phyloP scores from a whole-genome alignment of 1,140 invertebrate genomes.

The Limonius californicus region DNA sequence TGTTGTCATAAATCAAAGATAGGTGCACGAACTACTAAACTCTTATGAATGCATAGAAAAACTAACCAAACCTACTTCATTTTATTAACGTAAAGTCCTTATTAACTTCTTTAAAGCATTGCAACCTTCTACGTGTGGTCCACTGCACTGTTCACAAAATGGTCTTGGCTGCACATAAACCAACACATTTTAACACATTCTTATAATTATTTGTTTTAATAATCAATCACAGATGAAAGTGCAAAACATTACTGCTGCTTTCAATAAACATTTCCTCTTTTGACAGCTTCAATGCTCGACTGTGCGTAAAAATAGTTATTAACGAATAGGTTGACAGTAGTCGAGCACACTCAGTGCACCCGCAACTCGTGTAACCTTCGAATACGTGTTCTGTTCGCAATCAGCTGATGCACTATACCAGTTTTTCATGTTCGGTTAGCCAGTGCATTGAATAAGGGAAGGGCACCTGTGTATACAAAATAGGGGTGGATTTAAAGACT shows the following conservation, averaged over 20 bases:
- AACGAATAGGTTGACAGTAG: too few species aligned
- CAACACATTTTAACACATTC: neutral
- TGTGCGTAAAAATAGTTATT: too few species aligned
- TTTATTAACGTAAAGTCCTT: neutral
- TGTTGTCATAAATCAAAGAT: slow-evolving; percentile 9
- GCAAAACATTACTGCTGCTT: neutral
- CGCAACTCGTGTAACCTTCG: too few species aligned
- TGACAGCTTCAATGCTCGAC: neutral
- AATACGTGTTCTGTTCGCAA: too few species aligned
- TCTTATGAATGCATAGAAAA: neutral
- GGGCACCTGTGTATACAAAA: too few species aligned
- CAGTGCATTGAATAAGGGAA: too few species aligned
- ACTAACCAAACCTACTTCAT: neutral
- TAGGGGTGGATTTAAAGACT: too few species aligned
- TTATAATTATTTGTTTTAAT: neutral
- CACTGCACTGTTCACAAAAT: neutral
- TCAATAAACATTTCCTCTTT: neutral
- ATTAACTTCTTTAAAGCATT: neutral
- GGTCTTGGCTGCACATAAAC: neutral
- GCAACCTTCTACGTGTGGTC: neutral
- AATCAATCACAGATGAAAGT: neutral
- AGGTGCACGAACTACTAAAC: neutral
- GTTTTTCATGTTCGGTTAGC: too few species aligned
- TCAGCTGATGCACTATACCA: too few species aligned
- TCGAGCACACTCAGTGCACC: too few species aligned